A percentile compares a stretch with the other conserved stretches of the same genome.
Conservation (phyloP, 2,888 invertebrate species). For the Lottia scabra region DNA sequence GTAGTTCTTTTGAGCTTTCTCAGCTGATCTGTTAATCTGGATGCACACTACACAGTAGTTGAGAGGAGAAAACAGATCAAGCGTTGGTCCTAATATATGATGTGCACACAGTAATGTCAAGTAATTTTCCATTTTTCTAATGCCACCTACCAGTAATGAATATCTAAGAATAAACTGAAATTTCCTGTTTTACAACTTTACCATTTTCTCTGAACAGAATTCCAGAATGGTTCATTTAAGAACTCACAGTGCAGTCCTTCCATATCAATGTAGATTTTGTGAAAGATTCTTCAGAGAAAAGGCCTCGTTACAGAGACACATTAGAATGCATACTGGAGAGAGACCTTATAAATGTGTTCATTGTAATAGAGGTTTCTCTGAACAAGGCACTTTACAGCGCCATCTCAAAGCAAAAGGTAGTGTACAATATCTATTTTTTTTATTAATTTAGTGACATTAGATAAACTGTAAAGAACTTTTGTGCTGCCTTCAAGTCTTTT, state of each 20-base stretch:
- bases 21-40: no score
- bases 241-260: conserved; percentile 59
- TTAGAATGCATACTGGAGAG: conserved; percentile 65
- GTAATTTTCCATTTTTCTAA: no score
- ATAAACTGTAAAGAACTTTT: no score
- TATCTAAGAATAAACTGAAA: neutral
- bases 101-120: no score
- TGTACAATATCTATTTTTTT: no score
- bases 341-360: conserved; percentile 59
- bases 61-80: no score
- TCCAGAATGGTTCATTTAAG: conserved; percentile 65
- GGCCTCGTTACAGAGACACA: conserved; percentile 63
- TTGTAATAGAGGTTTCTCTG: conserved; percentile 61
- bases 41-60: no score
- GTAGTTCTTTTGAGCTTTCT: no score
- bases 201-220: conserved; percentile 49
- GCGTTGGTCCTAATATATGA: no score
- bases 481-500: no score
- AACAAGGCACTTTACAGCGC: conserved; percentile 65
- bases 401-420: conserved; percentile 67
- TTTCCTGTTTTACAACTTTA: neutral
- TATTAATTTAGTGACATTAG: no score
- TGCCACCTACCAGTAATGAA: neutral
- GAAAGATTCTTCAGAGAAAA: conserved; percentile 62
- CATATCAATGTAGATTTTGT: conserved; percentile 61